Percentiles rank a stretch among this genome's conserved stretches.
Conservation (phyloP, 2,113 vertebrate genomes). For the Cottus gobio region DNA sequence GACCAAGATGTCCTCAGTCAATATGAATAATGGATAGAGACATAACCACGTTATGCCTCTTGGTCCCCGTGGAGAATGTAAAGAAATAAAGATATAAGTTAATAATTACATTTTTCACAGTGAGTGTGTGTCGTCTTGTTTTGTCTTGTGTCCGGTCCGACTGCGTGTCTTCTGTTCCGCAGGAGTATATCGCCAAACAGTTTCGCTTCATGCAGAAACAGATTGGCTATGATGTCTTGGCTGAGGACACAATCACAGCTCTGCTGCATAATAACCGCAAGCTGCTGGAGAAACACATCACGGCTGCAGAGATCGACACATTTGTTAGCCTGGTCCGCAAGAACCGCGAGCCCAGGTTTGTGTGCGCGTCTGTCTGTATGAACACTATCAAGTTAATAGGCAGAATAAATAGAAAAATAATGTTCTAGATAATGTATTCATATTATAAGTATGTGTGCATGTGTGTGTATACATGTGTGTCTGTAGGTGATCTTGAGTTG, state of each 20-base stretch:
- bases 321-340: constrained; percentile 99
- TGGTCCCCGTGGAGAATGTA: not conserved
- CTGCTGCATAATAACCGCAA: constrained; percentile 98
- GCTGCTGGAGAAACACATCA: constrained; percentile 98
- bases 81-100: not conserved
- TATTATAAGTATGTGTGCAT: not conserved
- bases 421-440: not conserved
- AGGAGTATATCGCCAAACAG: constrained; percentile 99
- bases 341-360: constrained; percentile 97
- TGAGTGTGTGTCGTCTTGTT: not conserved
- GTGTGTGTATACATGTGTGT: not conserved
- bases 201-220: constrained; percentile 99
- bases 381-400: not conserved
- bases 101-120: not conserved
- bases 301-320: constrained; percentile 96
- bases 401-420: not conserved
- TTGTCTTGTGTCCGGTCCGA: constrained; percentile 13
- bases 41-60: constrained; percentile 8
- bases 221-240: constrained; percentile 98
- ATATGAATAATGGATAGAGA: not conserved
- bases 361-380: not conserved
- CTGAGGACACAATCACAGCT: constrained; percentile 97
- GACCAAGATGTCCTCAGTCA: not conserved
- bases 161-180: constrained; percentile 28
- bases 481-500: not conserved